Evolutionary conservation across 2,113 vertebrate genomes (phyloP).

Genomic region (Zosterops japonicus): DNA sequence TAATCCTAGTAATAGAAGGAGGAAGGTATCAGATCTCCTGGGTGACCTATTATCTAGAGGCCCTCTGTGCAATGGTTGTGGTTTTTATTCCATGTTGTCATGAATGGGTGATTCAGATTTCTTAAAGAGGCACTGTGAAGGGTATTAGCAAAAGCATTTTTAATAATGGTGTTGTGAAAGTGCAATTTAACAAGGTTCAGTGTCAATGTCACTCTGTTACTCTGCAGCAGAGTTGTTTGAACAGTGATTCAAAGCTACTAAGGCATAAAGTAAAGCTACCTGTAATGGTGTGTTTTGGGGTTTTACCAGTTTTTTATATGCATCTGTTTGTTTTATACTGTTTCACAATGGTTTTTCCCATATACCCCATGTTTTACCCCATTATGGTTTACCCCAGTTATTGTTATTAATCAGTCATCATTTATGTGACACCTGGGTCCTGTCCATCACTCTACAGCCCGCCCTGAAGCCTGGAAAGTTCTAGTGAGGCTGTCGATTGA

Average conservation of each 20-base stretch:
- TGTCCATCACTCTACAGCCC: too few species aligned
- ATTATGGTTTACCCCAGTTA: too few species aligned
- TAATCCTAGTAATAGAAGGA: slow-evolving; percentile 11
- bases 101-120: neutral
- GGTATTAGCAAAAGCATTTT: neutral
- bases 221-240: fast-evolving
- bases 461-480: too few species aligned
- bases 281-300: too few species aligned
- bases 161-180: neutral
- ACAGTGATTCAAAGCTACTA: neutral
- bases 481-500: too few species aligned
- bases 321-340: too few species aligned
- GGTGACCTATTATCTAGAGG: slow-evolving; percentile 35
- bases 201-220: neutral
- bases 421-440: too few species aligned
- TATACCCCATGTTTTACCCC: too few species aligned
- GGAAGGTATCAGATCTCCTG: slow-evolving; percentile 38
- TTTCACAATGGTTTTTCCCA: too few species aligned
- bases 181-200: fast-evolving
- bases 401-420: too few species aligned
- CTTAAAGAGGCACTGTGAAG: neutral
- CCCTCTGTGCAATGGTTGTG: neutral
- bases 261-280: neutral
- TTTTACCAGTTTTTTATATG: too few species aligned
- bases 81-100: slow-evolving; percentile 40